Conservation (phyloP, 2,113 vertebrate species). For the Stercorarius parasiticus region DNA sequence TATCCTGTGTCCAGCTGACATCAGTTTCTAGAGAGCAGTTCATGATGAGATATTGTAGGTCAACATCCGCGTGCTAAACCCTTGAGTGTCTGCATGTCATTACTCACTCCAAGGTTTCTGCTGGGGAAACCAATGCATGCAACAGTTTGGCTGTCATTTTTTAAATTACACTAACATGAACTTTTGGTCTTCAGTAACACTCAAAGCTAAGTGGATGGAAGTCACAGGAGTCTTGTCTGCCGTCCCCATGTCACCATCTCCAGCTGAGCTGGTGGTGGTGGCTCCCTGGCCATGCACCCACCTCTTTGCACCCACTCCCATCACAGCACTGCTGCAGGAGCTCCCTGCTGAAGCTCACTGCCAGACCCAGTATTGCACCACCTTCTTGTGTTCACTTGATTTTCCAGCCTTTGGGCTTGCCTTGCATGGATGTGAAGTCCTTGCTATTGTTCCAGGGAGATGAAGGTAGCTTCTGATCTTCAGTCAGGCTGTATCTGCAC, state of each 20-base stretch:
- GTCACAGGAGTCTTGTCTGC: background rate
- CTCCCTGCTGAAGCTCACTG: background rate
- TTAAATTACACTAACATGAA: background rate
- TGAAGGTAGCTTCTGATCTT: background rate
- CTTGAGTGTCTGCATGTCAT: accelerated
- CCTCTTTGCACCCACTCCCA: background rate
- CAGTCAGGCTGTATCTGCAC: background rate
- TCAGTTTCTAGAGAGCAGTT: background rate
- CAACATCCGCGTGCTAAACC: background rate
- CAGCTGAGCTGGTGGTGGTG: background rate
- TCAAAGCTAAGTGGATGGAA: background rate
- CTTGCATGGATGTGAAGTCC: background rate
- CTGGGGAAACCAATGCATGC: background rate
- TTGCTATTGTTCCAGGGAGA: background rate
- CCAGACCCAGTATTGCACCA: background rate
- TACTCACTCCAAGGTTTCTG: accelerated
- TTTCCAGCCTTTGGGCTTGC: background rate
- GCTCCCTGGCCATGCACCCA: background rate
- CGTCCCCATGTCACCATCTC: background rate
- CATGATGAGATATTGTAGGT: background rate
- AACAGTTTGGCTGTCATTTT: background rate
- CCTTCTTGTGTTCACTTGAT: background rate
- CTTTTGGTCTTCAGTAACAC: background rate
- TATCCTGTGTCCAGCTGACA: background rate
- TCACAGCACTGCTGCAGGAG: background rate